Evolutionary conservation across 2,797 vertebrate species (phyloP).

Genomic region (Acanthopagrus latus): DNA sequence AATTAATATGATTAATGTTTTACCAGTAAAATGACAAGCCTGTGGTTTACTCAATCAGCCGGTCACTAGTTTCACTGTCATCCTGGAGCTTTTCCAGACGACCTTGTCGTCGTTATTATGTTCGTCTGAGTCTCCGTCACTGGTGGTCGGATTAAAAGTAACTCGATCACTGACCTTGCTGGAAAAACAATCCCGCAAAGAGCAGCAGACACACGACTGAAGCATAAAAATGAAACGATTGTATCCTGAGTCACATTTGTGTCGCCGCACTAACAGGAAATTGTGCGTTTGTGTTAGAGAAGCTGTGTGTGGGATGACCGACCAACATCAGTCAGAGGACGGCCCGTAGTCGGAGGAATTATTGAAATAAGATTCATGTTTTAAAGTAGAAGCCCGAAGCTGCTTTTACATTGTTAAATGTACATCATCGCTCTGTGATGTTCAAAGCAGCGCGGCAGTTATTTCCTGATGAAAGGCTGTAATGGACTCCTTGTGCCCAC

Average conservation of each 20-base stretch:
- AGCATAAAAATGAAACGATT: background rate
- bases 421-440: conserved; percentile 11
- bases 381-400: conserved; percentile 11
- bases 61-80: no score
- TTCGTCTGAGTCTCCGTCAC: background rate
- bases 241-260: background rate
- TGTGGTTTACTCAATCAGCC: no score
- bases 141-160: background rate
- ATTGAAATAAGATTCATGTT: conserved; percentile 28
- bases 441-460: conserved; percentile 39
- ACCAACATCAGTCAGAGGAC: background rate
- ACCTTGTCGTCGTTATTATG: background rate
- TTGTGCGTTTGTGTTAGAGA: background rate
- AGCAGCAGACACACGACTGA: background rate
- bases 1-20: no score
- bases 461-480: conserved; percentile 56
- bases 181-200: no score
- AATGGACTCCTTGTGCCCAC: conserved; percentile 15
- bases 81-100: background rate
- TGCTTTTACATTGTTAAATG: conserved; percentile 33
- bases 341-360: background rate
- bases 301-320: background rate
- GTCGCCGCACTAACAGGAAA: background rate
- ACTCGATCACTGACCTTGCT: background rate
- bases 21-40: no score